Evolutionary conservation across 2,113 vertebrate genomes (phyloP).

Genomic region (Saccopteryx bilineata): DNA sequence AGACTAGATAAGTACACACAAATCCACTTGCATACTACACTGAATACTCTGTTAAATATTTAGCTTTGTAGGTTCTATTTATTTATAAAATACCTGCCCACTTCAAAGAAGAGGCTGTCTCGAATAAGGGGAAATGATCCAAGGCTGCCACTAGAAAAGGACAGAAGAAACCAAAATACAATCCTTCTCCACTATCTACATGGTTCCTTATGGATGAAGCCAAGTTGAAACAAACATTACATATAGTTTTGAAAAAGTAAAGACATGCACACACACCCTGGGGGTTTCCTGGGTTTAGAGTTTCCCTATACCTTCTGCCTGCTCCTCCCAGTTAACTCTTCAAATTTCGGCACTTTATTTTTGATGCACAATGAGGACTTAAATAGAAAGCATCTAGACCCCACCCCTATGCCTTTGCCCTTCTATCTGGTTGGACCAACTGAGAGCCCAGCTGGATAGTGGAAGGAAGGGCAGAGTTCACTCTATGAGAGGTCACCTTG

Average conservation of each 20-base stretch:
- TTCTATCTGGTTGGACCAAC: background rate
- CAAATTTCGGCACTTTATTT: background rate
- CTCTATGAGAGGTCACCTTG: background rate
- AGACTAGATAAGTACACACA: background rate
- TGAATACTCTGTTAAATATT: background rate
- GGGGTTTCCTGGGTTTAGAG: background rate
- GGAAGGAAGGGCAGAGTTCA: background rate
- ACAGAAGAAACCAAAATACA: background rate
- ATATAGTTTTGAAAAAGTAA: background rate
- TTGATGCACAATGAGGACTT: background rate
- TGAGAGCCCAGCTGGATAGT: background rate
- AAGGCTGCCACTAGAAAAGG: background rate
- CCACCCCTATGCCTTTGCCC: background rate
- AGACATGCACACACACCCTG: fast-evolving
- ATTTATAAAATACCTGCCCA: constrained; percentile 1
- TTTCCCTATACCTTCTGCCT: background rate
- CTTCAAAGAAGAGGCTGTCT: background rate
- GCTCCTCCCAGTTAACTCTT: background rate
- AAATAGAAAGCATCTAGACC: background rate
- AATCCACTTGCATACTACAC: background rate
- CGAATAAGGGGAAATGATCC: background rate
- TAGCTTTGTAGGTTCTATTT: background rate
- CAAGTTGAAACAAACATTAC: background rate
- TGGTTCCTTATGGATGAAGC: background rate
- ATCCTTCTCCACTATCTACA: background rate